Conservation (phyloP, 2,888 invertebrate genomes). For the Xestia xanthographa region DNA sequence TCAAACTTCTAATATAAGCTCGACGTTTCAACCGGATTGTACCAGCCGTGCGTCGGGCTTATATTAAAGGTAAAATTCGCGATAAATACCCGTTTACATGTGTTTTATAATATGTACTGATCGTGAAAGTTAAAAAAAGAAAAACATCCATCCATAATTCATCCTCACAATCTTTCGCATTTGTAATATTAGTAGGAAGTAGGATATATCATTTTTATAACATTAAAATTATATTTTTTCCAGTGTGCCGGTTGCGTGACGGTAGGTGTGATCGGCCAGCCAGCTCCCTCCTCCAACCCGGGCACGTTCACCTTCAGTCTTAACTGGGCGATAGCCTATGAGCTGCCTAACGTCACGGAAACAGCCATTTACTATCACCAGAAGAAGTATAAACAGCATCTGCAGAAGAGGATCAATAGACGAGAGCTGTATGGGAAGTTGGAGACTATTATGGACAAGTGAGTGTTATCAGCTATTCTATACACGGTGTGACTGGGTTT, state of each 20-base stretch:
- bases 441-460: constrained; percentile 93
- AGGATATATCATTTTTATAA: no score
- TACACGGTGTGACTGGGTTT: not conserved
- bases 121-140: no score
- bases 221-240: not conserved
- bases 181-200: no score
- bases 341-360: constrained; percentile 90
- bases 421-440: constrained; percentile 93
- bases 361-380: constrained; percentile 76
- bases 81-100: no score
- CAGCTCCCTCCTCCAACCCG: constrained; percentile 84
- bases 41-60: no score
- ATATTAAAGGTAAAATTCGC: no score
- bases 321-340: constrained; percentile 93
- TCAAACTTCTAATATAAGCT: no score
- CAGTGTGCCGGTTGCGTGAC: constrained; percentile 92
- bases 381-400: constrained; percentile 80
- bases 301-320: constrained; percentile 92
- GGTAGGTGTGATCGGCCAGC: constrained; percentile 86
- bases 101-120: no score
- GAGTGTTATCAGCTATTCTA: constrained; percentile 69
- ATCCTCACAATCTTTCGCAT: no score
- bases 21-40: no score
- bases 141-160: no score
- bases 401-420: constrained; percentile 91